These are phyloP conservation scores for Hymenopus coronatus DNA, from an alignment of 2,888 invertebrate genomes.

Conservation along the genomic window DNA sequence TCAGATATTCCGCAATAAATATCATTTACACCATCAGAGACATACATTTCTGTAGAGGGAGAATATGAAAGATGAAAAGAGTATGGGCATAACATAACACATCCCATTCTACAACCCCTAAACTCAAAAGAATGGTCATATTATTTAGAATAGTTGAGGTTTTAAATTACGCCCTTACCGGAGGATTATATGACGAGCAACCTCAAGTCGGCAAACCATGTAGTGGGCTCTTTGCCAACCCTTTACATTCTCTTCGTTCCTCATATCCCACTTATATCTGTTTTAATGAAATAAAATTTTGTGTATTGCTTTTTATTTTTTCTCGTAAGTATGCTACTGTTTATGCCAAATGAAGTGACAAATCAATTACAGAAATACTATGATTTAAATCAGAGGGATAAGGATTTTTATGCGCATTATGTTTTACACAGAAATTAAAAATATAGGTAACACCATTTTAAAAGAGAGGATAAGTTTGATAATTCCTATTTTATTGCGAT, in stretches of 20 bases:
- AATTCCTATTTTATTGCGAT: no score
- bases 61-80: not conserved
- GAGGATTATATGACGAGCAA: not conserved
- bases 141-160: not conserved
- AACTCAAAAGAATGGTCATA: not conserved
- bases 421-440: no score
- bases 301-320: not conserved
- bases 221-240: not conserved
- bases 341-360: not conserved
- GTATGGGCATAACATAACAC: not conserved
- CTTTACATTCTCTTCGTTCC: not conserved
- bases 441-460: no score
- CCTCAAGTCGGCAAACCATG: not conserved
- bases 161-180: not conserved
- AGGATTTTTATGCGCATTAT: no score
- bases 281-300: not conserved
- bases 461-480: no score
- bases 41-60: not conserved
- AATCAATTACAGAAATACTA: not conserved
- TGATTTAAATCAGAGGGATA: no score
- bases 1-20: not conserved
- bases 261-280: not conserved
- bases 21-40: not conserved
- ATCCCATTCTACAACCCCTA: not conserved
- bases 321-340: not conserved